Evolutionary conservation across 2,797 vertebrate genomes (phyloP), one percentile per base, ranked within the genome.

Genomic region (Hyperoplus lanceolatus): DNA sequence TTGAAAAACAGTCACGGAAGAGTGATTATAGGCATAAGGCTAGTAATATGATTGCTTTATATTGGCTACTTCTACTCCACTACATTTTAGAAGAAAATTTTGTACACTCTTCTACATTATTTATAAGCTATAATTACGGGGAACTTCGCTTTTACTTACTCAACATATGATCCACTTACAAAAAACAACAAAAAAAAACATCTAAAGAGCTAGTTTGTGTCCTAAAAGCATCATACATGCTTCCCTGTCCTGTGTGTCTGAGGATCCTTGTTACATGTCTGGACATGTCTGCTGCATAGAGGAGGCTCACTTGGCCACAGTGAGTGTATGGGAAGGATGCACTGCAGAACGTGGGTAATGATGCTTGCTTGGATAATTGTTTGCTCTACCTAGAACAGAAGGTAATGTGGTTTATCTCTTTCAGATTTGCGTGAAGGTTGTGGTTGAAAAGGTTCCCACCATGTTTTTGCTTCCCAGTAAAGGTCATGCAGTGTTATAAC

Each of bases 271-370:
- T 60, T 67, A 79, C 94, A 94, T 95, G 94, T 82, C 93, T 79
- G 88, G 92, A 92, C 94, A 93, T 94, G 94, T 92, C 89, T 84
- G 49, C 57, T 80, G 80, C 77, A 65, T 82, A 77, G 53, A 55
- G 13, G 69, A 85, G 50, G 15, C 70, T 80, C 74, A 77, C 16
- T 86, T 38, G 51, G 46, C 50, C 36, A 5, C 39, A 48, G 46
- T 73, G 16, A 18, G 72, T 56, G 65, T 50, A 45, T 21, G 70
- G 70, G 70, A 80, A 81, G 69, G 85, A 86, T 64, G 85, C 72
- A 54, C 49, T 42, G 18, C 70, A 63, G 49, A 58, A 13, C 56
- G 68, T 21, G 43, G 56, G 15, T 50, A 55, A 60, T 63, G 70
- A 80, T 68, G 77, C 79, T 79, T 68, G 77, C 79, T 79, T 68